Evolutionary conservation across 2,888 invertebrate species (phyloP).

Genomic region (Salticus scenicus): DNA sequence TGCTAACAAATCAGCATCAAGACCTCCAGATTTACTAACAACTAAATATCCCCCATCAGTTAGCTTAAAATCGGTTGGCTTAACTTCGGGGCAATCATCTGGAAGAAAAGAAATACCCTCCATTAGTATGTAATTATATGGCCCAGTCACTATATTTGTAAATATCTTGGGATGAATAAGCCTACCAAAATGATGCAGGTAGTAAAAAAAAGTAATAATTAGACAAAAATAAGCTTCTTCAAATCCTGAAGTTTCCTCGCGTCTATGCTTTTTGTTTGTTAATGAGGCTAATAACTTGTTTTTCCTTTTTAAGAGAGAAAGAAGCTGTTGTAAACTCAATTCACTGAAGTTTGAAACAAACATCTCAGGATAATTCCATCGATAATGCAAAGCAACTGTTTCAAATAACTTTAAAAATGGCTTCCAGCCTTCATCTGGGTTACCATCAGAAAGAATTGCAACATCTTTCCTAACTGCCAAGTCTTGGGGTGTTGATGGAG

Average conservation of each 20-base stretch:
- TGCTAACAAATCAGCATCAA: slow-evolving; percentile 72
- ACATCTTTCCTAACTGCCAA: slow-evolving; percentile 48
- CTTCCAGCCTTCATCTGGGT: slow-evolving; percentile 58
- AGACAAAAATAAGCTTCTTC: slow-evolving; percentile 82
- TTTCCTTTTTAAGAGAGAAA: slow-evolving; percentile 45
- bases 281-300: slow-evolving; percentile 42
- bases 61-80: slow-evolving; percentile 41
- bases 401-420: slow-evolving; percentile 48
- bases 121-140: slow-evolving; percentile 55
- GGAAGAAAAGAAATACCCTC: slow-evolving; percentile 47
- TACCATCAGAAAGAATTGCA: slow-evolving; percentile 24
- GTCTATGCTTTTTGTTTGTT: slow-evolving; percentile 46
- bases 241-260: slow-evolving; percentile 51
- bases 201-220: slow-evolving; percentile 84
- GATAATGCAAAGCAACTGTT: slow-evolving; percentile 35
- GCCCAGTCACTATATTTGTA: slow-evolving; percentile 20
- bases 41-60: slow-evolving; percentile 42
- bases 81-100: slow-evolving; percentile 22
- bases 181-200: slow-evolving; percentile 82
- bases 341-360: slow-evolving; percentile 55
- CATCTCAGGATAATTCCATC: slow-evolving; percentile 59
- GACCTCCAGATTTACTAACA: slow-evolving; percentile 46
- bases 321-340: slow-evolving; percentile 34
- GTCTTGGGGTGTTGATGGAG: slow-evolving; percentile 30
- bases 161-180: slow-evolving; percentile 73